Evolutionary conservation across 2,797 vertebrate species (phyloP).

Genomic region (Selene dorsalis): DNA sequence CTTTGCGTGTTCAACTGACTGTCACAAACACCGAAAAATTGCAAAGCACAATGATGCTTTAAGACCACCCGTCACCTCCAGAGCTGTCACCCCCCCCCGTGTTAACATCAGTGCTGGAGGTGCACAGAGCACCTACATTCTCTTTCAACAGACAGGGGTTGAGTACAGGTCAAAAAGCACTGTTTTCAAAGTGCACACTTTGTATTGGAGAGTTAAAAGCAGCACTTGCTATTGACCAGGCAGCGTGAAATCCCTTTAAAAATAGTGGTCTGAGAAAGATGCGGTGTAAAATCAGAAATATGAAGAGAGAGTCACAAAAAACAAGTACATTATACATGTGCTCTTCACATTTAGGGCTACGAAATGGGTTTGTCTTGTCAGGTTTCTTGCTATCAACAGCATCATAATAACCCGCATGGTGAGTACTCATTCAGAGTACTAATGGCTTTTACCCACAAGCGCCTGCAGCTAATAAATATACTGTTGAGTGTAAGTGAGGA

Average conservation of each 20-base stretch:
- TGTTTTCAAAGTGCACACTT: neutral
- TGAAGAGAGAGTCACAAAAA: neutral
- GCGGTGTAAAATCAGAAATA: neutral
- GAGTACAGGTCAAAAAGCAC: slow-evolving; percentile 14
- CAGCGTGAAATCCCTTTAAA: neutral
- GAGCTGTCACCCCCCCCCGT: slow-evolving; percentile 34
- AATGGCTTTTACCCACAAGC: slow-evolving; percentile 33
- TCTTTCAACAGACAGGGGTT: neutral
- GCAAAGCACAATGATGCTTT: slow-evolving; percentile 22
- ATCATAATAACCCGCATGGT: neutral
- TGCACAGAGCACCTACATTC: slow-evolving; percentile 9
- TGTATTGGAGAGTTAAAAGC: neutral
- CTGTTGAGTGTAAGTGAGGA: slow-evolving; percentile 48
- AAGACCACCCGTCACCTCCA: slow-evolving; percentile 45
- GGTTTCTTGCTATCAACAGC: slow-evolving; percentile 12
- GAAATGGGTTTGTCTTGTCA: slow-evolving; percentile 19
- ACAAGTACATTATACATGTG: neutral
- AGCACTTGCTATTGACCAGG: neutral
- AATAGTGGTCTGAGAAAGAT: neutral
- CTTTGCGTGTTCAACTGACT: slow-evolving; percentile 16
- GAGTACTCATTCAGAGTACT: neutral
- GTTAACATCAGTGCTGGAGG: slow-evolving; percentile 6
- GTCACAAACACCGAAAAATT: slow-evolving; percentile 13
- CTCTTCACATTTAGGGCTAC: neutral
- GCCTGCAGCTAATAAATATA: slow-evolving; percentile 40